phyloP scores from a whole-genome alignment of 2,888 invertebrate genomes.

The Drosophila acutilabella region DNA sequence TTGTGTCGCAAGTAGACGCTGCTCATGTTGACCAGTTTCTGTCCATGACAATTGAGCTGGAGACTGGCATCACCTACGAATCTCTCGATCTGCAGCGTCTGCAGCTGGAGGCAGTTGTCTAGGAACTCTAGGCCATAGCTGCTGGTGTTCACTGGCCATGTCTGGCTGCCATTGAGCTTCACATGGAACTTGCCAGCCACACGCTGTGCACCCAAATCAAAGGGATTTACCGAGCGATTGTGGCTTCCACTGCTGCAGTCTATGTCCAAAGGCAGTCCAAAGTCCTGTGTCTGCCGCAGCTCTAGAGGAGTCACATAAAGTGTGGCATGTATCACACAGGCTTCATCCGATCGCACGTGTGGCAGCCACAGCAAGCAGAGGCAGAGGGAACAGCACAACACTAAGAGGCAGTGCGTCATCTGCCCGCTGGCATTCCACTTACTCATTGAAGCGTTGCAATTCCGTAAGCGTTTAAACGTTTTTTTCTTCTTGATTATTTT shows the following conservation, averaged over 20 bases:
- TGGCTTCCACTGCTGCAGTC: slow-evolving; percentile 54
- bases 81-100: slow-evolving; percentile 64
- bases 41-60: slow-evolving; percentile 61
- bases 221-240: not conserved
- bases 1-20: slow-evolving; percentile 62
- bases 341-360: slow-evolving; percentile 34
- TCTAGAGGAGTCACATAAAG: slow-evolving; percentile 47
- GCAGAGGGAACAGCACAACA: not conserved
- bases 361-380: slow-evolving; percentile 23
- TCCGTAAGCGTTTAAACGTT: slow-evolving; percentile 1
- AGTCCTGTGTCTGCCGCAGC: slow-evolving; percentile 51
- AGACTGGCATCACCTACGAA: slow-evolving; percentile 74
- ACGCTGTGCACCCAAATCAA: slow-evolving; percentile 49
- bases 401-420: slow-evolving; percentile 61
- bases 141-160: slow-evolving; percentile 63
- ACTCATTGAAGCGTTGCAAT: slow-evolving; percentile 63
- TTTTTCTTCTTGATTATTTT: slow-evolving; percentile 15
- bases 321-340: slow-evolving; percentile 66
- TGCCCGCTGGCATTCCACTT: slow-evolving; percentile 39
- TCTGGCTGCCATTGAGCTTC: slow-evolving; percentile 77
- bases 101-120: slow-evolving; percentile 74
- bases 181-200: slow-evolving; percentile 67
- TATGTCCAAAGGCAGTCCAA: slow-evolving; percentile 75
- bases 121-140: slow-evolving; percentile 82
- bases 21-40: slow-evolving; percentile 10